Conservation (phyloP, 2,113 vertebrate genomes). For the Microtus oregoni region DNA sequence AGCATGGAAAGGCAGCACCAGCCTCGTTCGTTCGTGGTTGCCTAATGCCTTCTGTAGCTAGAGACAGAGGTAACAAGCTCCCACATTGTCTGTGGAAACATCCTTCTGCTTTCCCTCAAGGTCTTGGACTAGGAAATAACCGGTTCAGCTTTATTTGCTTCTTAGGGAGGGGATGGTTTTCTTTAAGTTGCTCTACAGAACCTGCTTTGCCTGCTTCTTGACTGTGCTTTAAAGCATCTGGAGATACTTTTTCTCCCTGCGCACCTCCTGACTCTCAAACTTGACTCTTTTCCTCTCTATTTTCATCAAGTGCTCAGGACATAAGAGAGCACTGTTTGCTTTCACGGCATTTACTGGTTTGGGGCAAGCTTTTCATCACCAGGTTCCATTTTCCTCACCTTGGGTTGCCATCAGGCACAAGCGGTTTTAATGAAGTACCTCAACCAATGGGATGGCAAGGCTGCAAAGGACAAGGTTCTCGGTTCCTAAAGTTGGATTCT, state of each 20-base stretch:
- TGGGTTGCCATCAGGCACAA: neutral
- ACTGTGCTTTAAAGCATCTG: neutral
- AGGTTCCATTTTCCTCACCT: neutral
- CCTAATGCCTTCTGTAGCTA: neutral
- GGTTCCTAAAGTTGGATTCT: neutral
- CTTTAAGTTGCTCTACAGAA: neutral
- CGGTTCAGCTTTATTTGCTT: constrained; percentile 20
- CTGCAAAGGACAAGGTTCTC: neutral
- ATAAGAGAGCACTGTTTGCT: neutral
- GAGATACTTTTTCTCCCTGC: neutral
- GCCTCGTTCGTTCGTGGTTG: neutral
- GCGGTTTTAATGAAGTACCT: neutral
- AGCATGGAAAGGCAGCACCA: neutral
- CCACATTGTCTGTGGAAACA: neutral
- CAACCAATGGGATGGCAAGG: neutral
- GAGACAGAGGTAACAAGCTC: neutral
- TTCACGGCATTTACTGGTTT: neutral
- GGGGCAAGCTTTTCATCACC: neutral
- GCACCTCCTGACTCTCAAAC: neutral
- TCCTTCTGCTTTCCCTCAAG: neutral
- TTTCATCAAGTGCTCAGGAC: neutral
- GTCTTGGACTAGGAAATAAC: constrained; percentile 37
- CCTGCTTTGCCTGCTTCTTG: neutral
- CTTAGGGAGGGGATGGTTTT: neutral
- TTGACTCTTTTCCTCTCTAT: too few species aligned